Evolutionary conservation across 2,888 invertebrate genomes (phyloP).

Genomic region (Volucella bombylans): DNA sequence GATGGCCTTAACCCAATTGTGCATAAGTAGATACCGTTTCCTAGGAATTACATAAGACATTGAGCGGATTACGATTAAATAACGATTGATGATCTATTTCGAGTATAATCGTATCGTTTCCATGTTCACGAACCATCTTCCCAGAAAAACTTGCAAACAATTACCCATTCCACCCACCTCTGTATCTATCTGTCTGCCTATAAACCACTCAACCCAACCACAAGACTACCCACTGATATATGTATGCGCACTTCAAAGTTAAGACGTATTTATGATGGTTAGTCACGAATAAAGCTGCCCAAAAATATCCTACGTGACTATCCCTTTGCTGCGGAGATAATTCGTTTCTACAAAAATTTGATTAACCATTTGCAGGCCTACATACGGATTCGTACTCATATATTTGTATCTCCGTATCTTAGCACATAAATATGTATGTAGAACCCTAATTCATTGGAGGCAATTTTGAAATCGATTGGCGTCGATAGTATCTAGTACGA

Average conservation of each 20-base stretch:
- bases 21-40: no score
- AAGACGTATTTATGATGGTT: conserved; percentile 60
- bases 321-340: conserved; percentile 56
- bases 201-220: conserved; percentile 10
- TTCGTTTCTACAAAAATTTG: conserved; percentile 49
- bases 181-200: conserved; percentile 6
- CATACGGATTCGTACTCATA: no score
- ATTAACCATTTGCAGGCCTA: conserved; percentile 30
- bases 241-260: conserved; percentile 51
- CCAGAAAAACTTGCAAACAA: no score
- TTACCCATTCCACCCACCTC: no score
- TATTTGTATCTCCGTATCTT: conserved; percentile 15
- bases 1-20: no score
- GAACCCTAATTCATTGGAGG: conserved; percentile 45
- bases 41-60: conserved; percentile 5
- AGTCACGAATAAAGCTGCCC: conserved; percentile 57
- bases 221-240: not conserved
- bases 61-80: conserved; percentile 62
- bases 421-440: conserved; percentile 44
- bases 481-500: conserved; percentile 13
- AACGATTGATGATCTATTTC: conserved; percentile 46
- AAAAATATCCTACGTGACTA: conserved; percentile 62
- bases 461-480: conserved; percentile 57
- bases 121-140: no score
- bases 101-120: not conserved